These are phyloP conservation scores for Dryoscopus gambensis DNA, from an alignment of 2,113 vertebrate genomes.

Conservation along the genomic window DNA sequence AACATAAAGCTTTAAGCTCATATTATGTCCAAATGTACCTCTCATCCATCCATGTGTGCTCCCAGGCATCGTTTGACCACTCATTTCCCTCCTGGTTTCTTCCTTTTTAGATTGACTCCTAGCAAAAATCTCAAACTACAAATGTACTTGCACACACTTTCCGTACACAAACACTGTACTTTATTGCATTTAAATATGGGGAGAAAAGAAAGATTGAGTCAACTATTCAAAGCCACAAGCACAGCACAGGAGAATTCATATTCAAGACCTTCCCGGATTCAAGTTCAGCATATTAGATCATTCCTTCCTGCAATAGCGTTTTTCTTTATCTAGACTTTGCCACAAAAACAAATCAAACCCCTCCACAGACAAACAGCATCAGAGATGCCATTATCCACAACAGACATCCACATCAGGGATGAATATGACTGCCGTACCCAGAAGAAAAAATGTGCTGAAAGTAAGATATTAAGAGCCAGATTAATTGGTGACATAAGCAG, in stretches of 20 bases:
- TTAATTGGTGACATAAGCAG: conserved; percentile 49
- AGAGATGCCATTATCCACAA: conserved; percentile 13
- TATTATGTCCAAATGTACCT: background rate
- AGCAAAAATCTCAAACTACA: background rate
- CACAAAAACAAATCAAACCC: conserved; percentile 35
- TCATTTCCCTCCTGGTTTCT: background rate
- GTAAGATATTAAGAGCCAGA: conserved; percentile 43
- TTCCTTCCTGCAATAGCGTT: background rate
- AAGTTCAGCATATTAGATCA: background rate
- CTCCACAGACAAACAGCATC: background rate
- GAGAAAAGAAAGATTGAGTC: background rate
- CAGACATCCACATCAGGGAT: background rate
- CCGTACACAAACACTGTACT: background rate
- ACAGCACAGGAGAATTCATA: background rate
- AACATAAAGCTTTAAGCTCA: background rate
- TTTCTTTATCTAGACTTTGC: background rate
- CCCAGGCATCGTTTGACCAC: rapidly evolving
- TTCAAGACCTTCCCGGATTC: background rate
- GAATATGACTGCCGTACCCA: background rate
- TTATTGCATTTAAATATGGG: background rate
- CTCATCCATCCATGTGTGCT: background rate
- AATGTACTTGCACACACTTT: background rate
- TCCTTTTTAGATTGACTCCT: background rate
- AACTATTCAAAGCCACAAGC: background rate
- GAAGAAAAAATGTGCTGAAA: conserved; percentile 10